Evolutionary conservation across 2,113 vertebrate species (phyloP).

Genomic region (Nothoprocta perdicaria): DNA sequence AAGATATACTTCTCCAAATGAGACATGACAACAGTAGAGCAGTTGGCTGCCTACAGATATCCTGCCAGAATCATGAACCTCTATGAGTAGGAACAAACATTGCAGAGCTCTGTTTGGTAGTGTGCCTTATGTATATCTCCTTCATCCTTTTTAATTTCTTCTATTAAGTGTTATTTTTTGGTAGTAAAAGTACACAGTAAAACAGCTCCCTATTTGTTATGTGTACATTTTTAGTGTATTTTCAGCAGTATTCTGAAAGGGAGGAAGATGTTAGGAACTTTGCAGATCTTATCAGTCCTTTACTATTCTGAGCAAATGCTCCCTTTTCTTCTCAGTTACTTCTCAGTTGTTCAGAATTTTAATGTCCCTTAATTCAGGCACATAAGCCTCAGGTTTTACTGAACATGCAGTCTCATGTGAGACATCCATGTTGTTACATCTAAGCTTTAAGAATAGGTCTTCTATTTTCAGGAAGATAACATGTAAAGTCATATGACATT

Average conservation of each 20-base stretch:
- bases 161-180: neutral
- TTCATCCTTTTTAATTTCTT: too few species aligned
- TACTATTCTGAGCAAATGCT: neutral
- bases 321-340: neutral
- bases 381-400: neutral
- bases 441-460: constrained; percentile 26
- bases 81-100: too few species aligned
- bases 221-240: neutral
- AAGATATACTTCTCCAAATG: too few species aligned
- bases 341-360: neutral
- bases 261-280: neutral
- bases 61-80: too few species aligned
- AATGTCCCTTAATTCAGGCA: neutral
- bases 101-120: too few species aligned
- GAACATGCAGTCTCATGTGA: neutral
- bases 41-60: too few species aligned
- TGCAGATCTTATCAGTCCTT: neutral
- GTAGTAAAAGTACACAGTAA: neutral
- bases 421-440: neutral
- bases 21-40: too few species aligned
- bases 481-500: neutral
- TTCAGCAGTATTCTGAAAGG: neutral
- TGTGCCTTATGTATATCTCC: too few species aligned
- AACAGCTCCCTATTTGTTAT: neutral
- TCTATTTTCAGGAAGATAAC: neutral